Evolutionary conservation across 2,797 vertebrate genomes (phyloP).

Genomic region (Sebastes steindachneri): DNA sequence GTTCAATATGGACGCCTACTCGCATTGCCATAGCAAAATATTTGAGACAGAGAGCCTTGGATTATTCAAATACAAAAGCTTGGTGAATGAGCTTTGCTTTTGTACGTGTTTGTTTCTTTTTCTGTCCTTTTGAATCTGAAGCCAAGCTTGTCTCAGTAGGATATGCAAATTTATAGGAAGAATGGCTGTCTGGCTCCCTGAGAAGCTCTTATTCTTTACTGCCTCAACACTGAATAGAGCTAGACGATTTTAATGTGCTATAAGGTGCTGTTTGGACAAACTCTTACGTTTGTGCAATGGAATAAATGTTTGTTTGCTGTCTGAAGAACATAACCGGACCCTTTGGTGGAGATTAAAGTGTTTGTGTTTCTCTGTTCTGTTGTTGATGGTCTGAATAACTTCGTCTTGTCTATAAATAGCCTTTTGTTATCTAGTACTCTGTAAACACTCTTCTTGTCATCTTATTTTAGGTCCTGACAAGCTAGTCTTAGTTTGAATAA

Average conservation of each 20-base stretch:
- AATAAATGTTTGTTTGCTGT: constrained; percentile 53
- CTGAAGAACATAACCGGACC: constrained; percentile 51
- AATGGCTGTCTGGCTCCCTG: constrained; percentile 76
- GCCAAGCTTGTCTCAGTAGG: constrained; percentile 73
- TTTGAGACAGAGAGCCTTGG: constrained; percentile 67
- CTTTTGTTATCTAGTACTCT: constrained; percentile 35
- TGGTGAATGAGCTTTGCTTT: constrained; percentile 70
- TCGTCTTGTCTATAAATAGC: constrained; percentile 56
- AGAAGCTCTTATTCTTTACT: constrained; percentile 73
- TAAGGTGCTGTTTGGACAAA: constrained; percentile 66
- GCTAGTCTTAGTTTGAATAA: constrained; percentile 40
- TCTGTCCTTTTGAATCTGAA: constrained; percentile 73
- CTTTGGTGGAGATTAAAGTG: constrained; percentile 58
- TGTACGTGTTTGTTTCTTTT: constrained; percentile 75
- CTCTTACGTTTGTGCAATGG: constrained; percentile 27
- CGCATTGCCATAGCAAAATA: constrained; percentile 44
- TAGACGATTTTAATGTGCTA: constrained; percentile 57
- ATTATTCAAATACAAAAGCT: constrained; percentile 80
- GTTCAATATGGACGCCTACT: constrained; percentile 50
- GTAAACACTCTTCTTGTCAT: constrained; percentile 35
- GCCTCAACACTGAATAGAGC: constrained; percentile 53
- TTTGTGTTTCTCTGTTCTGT: constrained; percentile 47
- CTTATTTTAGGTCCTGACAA: constrained; percentile 54
- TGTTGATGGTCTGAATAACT: constrained; percentile 40
- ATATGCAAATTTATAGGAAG: constrained; percentile 78